phyloP scores from a whole-genome alignment of 2,113 vertebrate species.

The Neolamprologus hecqui region DNA sequence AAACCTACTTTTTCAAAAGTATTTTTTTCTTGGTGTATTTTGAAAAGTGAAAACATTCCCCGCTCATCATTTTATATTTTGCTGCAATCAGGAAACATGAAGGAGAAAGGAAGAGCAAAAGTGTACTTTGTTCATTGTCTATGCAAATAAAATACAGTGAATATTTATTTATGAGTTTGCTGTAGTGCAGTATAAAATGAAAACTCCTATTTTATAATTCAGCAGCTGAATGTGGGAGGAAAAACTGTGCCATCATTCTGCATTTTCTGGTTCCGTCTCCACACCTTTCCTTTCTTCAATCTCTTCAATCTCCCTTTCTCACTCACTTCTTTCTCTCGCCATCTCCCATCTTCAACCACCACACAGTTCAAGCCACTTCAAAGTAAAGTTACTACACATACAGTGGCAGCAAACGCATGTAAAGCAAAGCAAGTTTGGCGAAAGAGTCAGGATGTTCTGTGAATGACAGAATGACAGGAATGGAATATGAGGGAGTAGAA shows the following conservation, averaged over 20 bases:
- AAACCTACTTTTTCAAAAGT: constrained; percentile 9
- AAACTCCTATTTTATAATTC: constrained; percentile 22
- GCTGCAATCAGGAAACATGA: neutral
- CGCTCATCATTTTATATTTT: neutral
- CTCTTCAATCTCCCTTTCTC: neutral
- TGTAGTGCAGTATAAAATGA: neutral
- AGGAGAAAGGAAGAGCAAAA: neutral
- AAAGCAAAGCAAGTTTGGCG: neutral
- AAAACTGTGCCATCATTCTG: neutral
- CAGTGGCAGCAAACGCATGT: neutral
- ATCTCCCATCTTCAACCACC: neutral
- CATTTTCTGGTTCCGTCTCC: neutral
- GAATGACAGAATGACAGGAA: constrained; percentile 3
- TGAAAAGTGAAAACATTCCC: neutral
- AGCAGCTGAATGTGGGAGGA: neutral
- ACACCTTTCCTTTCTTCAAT: neutral
- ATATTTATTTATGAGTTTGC: neutral
- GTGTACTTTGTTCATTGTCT: neutral
- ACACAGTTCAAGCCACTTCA: constrained; percentile 14
- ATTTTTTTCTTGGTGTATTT: neutral
- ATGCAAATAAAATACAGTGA: neutral
- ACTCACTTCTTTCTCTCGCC: neutral
- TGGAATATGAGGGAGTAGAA: neutral
- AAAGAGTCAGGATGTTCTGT: neutral
- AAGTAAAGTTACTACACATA: neutral